Conservation (phyloP, 2,113 vertebrate genomes). For the Callopanchax toddi region DNA sequence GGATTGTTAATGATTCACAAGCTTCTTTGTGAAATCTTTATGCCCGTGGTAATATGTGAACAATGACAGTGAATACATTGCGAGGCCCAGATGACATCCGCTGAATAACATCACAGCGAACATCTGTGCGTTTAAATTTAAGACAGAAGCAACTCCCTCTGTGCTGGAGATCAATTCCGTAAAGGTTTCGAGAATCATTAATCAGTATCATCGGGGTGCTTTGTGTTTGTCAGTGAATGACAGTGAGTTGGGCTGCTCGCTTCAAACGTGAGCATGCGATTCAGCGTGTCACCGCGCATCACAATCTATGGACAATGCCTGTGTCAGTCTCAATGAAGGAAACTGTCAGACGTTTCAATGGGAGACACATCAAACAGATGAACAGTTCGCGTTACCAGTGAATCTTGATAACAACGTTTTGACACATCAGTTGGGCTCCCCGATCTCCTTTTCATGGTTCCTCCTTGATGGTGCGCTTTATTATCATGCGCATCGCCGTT, state of each 20-base stretch:
- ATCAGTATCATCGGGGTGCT: conserved; percentile 69
- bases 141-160: conserved; percentile 49
- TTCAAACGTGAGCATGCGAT: conserved; percentile 61
- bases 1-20: conserved; percentile 40
- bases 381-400: conserved; percentile 61
- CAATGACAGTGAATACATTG: conserved; percentile 38
- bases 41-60: conserved; percentile 31
- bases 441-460: conserved; percentile 21
- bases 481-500: conserved; percentile 23
- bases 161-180: conserved; percentile 56
- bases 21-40: conserved; percentile 44
- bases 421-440: conserved; percentile 43
- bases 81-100: conserved; percentile 35
- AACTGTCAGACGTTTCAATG: conserved; percentile 65
- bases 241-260: conserved; percentile 61
- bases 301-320: conserved; percentile 66
- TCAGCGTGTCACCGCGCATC: conserved; percentile 61
- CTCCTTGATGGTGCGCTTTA: conserved; percentile 41
- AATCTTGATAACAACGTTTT: conserved; percentile 65
- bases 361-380: conserved; percentile 65
- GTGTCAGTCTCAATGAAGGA: conserved; percentile 69
- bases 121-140: conserved; percentile 53
- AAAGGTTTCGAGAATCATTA: conserved; percentile 62
- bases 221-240: conserved; percentile 70
- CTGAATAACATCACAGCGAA: conserved; percentile 40